phyloP scores from a whole-genome alignment of 2,113 vertebrate species.

The Gulo gulo region DNA sequence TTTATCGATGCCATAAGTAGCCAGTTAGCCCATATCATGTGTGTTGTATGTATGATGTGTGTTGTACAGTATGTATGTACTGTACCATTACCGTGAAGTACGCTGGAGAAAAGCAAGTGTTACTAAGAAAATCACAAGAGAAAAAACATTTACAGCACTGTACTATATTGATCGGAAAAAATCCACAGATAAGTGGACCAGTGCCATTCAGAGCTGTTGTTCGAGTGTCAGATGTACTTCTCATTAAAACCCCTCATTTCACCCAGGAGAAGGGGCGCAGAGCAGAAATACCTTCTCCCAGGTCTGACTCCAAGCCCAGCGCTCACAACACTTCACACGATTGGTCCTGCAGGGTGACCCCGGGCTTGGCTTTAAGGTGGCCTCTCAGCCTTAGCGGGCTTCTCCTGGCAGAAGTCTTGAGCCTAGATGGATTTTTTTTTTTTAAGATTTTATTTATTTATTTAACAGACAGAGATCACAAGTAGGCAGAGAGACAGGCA shows the following conservation, averaged over 20 bases:
- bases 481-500: no score
- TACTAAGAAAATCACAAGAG: background rate
- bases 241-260: background rate
- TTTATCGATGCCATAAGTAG: background rate
- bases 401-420: background rate
- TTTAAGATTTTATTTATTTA: no score
- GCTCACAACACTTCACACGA: background rate
- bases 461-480: no score
- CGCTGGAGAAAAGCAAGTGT: background rate
- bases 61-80: background rate
- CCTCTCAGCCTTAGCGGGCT: background rate
- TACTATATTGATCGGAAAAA: background rate
- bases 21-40: background rate
- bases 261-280: background rate
- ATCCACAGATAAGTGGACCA: background rate
- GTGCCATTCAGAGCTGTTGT: background rate
- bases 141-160: background rate
- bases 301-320: background rate
- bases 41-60: background rate
- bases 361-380: background rate
- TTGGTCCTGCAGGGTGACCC: rapidly evolving
- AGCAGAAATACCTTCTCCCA: background rate
- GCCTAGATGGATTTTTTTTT: background rate
- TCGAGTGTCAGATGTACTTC: background rate
- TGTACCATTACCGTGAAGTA: background rate